A percentile compares a stretch with the other conserved stretches of the same genome.
These are phyloP conservation scores for Mizuhopecten yessoensis DNA, from an alignment of 1,140 invertebrate genomes.

Conservation along the genomic window DNA sequence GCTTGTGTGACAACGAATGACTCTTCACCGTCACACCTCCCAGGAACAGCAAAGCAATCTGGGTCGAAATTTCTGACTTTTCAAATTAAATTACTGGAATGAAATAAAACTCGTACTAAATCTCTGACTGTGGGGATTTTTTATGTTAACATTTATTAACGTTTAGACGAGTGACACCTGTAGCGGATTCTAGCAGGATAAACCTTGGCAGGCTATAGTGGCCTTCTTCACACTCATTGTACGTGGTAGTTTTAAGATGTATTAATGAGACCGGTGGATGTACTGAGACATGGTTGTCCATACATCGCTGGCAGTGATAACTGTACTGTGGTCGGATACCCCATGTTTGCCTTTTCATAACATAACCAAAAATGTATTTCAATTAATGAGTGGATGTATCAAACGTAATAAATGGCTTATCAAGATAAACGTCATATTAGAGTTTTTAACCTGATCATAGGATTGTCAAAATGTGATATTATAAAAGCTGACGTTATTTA, in stretches of 20 bases:
- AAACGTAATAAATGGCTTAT: no score
- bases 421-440: no score
- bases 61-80: conserved; percentile 36
- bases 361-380: no score
- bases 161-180: conserved; percentile 13
- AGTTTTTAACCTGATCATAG: no score
- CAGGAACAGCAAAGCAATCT: conserved; percentile 32
- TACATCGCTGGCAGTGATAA: no score
- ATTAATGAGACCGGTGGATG: no score
- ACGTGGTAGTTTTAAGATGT: not conserved
- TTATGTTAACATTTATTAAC: conserved; percentile 15
- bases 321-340: no score
- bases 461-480: no score
- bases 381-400: no score
- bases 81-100: conserved; percentile 29
- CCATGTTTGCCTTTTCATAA: no score
- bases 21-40: not conserved
- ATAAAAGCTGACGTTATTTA: no score
- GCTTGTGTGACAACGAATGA: conserved; percentile 25
- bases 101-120: conserved; percentile 26
- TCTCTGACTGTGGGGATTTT: conserved; percentile 11
- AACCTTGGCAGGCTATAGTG: not conserved
- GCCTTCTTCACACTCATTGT: not conserved
- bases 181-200: not conserved
- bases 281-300: no score